A percentile compares a stretch with the other conserved stretches of the same genome.
These are phyloP conservation scores for Corvus moneduloides DNA, from an alignment of 2,113 vertebrate species.

Conservation along the genomic window DNA sequence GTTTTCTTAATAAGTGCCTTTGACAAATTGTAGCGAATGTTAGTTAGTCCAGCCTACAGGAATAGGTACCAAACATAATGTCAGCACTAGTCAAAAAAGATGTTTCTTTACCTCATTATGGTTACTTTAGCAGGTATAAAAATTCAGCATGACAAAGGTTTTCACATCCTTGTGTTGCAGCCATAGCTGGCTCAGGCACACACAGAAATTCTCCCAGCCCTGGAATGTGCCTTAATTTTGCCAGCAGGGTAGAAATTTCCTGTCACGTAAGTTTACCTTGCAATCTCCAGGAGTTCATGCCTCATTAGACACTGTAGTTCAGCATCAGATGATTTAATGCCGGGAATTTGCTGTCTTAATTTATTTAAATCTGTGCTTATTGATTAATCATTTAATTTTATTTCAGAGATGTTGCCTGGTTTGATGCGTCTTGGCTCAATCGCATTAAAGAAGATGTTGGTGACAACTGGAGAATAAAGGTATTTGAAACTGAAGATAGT, in stretches of 20 bases:
- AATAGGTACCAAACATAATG: background rate
- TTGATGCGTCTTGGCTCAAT: slow-evolving; percentile 85
- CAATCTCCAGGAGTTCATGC: background rate
- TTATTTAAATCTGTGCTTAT: background rate
- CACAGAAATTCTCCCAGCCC: background rate
- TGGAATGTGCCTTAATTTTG: background rate
- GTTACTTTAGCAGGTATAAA: background rate
- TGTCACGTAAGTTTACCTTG: background rate
- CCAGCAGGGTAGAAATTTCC: background rate
- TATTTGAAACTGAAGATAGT: slow-evolving; percentile 51
- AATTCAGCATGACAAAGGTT: background rate
- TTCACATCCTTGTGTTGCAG: background rate
- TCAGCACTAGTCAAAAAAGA: background rate
- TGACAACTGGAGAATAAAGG: slow-evolving; percentile 97
- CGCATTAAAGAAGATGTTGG: slow-evolving; percentile 93
- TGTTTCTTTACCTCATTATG: background rate
- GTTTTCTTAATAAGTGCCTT: background rate
- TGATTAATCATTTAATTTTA: background rate
- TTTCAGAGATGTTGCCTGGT: slow-evolving; percentile 89
- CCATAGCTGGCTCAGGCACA: background rate
- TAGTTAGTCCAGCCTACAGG: background rate
- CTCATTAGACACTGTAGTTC: background rate
- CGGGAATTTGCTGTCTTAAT: background rate
- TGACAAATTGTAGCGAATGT: background rate
- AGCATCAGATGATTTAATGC: background rate